Conservation (phyloP, 2,888 invertebrate genomes). For the Aplocera efformata region DNA sequence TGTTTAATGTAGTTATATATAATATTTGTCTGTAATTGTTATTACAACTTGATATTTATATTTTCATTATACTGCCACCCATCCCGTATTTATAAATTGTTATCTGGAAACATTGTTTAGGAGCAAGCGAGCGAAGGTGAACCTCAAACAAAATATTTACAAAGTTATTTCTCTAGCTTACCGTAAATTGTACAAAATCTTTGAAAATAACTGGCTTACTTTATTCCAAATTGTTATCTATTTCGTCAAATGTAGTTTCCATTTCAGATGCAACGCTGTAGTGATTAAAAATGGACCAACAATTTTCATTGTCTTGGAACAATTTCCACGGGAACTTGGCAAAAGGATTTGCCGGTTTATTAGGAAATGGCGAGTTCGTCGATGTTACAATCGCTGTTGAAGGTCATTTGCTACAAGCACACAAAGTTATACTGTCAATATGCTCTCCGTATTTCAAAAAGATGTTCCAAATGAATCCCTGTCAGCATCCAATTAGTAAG, state of each 20-base stretch:
- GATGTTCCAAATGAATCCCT: constrained; percentile 83
- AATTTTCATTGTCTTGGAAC: constrained; percentile 87
- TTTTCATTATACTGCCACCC: too few relatives aligned
- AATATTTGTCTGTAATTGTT: too few relatives aligned
- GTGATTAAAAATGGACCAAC: constrained; percentile 81
- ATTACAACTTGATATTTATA: too few relatives aligned
- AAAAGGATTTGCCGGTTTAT: constrained; percentile 82
- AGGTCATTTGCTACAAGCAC: constrained; percentile 84
- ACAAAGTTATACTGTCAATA: constrained; percentile 85
- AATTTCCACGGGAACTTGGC: constrained; percentile 86
- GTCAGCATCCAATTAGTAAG: constrained; percentile 83
- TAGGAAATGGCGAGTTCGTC: constrained; percentile 81
- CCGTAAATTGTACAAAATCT: constrained; percentile 34
- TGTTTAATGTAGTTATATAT: too few relatives aligned
- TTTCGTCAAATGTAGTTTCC: constrained; percentile 11
- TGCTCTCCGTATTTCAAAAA: constrained; percentile 87
- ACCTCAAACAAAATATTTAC: constrained; percentile 40
- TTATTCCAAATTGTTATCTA: not conserved
- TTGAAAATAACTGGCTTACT: not conserved
- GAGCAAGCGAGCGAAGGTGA: not conserved
- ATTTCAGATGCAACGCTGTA: constrained; percentile 50
- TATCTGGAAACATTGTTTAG: too few relatives aligned
- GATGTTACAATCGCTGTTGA: constrained; percentile 83
- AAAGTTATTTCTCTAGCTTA: constrained; percentile 27
- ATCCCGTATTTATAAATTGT: too few relatives aligned